Conservation (phyloP, 2,113 vertebrate genomes). For the Coptodon bakossiorum region DNA sequence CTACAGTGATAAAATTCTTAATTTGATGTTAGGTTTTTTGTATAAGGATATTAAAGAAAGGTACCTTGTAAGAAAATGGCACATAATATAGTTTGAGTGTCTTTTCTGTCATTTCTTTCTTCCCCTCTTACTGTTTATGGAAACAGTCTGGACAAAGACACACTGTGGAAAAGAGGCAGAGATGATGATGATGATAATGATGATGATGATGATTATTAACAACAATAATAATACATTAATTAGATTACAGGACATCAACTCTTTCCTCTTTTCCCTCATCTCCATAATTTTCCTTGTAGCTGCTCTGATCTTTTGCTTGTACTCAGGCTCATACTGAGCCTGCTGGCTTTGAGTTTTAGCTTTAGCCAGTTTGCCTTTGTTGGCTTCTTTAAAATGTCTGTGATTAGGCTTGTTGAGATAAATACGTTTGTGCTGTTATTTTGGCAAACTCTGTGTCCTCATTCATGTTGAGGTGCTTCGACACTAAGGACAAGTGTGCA, state of each 20-base stretch:
- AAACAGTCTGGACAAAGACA: not conserved
- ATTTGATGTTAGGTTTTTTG: not conserved
- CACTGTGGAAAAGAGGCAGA: too few relatives aligned
- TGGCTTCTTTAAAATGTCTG: not conserved
- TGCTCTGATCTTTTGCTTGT: not conserved
- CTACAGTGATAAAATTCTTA: not conserved
- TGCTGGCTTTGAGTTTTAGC: not conserved
- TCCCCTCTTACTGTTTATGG: not conserved
- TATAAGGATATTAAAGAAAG: not conserved
- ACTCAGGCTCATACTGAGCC: not conserved
- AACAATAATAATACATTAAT: too few relatives aligned
- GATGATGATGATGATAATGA: too few relatives aligned
- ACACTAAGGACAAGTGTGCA: not conserved
- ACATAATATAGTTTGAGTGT: not conserved
- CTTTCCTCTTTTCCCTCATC: not conserved
- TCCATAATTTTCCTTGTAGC: not conserved
- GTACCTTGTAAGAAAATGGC: not conserved
- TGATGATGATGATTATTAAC: too few relatives aligned
- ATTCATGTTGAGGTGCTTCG: not conserved
- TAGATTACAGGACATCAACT: not conserved
- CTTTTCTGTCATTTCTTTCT: not conserved
- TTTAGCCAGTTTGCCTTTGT: not conserved
- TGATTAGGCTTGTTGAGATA: not conserved
- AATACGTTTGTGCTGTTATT: not conserved
- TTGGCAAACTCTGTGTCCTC: not conserved